phyloP scores from a whole-genome alignment of 2,888 invertebrate species.

The Nycteola revayana region DNA sequence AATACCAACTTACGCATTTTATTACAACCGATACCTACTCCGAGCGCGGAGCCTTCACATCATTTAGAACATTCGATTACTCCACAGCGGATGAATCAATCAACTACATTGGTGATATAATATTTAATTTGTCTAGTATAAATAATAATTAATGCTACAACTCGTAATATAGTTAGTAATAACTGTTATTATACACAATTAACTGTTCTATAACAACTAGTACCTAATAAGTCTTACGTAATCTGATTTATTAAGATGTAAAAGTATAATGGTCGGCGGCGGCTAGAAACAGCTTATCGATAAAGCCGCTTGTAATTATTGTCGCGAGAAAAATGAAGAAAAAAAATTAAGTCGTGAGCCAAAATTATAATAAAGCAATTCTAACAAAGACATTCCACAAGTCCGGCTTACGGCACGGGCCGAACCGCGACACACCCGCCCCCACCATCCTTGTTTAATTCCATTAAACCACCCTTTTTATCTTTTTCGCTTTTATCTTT shows the following conservation, averaged over 20 bases:
- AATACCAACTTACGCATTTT: constrained; percentile 31
- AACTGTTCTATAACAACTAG: constrained; percentile 4
- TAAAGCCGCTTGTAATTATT: constrained; percentile 36
- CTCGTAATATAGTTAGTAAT: no score
- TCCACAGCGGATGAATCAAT: constrained; percentile 6
- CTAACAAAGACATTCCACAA: constrained; percentile 74
- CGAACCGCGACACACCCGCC: constrained; percentile 30
- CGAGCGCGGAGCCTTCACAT: neutral
- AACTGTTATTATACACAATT: constrained; percentile 4
- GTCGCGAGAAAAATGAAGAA: constrained; percentile 35
- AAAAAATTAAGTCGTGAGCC: constrained; percentile 46
- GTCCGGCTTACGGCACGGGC: constrained; percentile 66
- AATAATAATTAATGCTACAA: no score
- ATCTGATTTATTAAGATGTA: constrained; percentile 20
- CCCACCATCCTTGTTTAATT: constrained; percentile 71
- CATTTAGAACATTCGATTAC: constrained; percentile 15
- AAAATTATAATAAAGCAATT: constrained; percentile 56
- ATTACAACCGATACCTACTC: constrained; percentile 12
- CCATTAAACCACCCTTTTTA: constrained; percentile 80
- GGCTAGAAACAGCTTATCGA: no score
- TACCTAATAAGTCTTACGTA: constrained; percentile 5
- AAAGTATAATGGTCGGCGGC: constrained; percentile 10
- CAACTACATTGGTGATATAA: constrained; percentile 8
- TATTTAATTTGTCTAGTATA: constrained; percentile 9
- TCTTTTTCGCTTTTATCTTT: constrained; percentile 77